phyloP scores from a whole-genome alignment of 2,797 vertebrate species.

The Coregonus ussuriensis region DNA sequence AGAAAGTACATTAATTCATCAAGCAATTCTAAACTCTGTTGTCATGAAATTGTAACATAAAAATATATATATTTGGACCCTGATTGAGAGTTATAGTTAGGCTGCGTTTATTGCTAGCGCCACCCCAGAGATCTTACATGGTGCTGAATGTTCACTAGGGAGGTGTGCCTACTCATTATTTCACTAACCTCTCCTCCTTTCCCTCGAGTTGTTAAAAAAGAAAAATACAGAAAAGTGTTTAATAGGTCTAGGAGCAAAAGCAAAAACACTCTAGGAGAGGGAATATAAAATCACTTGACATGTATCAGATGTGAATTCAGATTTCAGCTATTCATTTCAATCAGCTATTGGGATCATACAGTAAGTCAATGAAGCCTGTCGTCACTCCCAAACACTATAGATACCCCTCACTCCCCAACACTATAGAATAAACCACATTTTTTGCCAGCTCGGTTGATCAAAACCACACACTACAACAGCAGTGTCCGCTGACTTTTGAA shows the following conservation, averaged over 20 bases:
- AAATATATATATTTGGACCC: slow-evolving; percentile 60
- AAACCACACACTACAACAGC: slow-evolving; percentile 35
- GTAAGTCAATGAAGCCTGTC: slow-evolving; percentile 33
- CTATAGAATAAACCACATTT: slow-evolving; percentile 40
- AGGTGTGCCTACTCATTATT: slow-evolving; percentile 29
- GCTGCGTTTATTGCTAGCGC: slow-evolving; percentile 65
- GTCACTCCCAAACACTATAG: not conserved
- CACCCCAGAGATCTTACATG: slow-evolving; percentile 48
- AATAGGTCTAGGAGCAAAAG: slow-evolving; percentile 33
- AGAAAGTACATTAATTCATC: slow-evolving; percentile 40
- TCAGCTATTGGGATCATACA: slow-evolving; percentile 49
- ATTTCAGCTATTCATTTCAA: slow-evolving; percentile 27
- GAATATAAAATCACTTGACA: no score
- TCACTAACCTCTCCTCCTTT: slow-evolving; percentile 21
- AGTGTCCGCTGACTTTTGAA: slow-evolving; percentile 43
- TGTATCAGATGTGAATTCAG: no score
- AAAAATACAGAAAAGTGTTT: slow-evolving; percentile 40
- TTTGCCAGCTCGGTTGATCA: slow-evolving; percentile 41
- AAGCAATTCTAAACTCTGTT: slow-evolving; percentile 41
- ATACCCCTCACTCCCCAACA: not conserved
- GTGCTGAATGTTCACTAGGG: slow-evolving; percentile 42
- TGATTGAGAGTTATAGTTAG: slow-evolving; percentile 52
- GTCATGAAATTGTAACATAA: slow-evolving; percentile 33
- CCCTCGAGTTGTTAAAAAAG: slow-evolving; percentile 29
- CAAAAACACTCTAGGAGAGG: slow-evolving; percentile 5